Base-by-base conservation (phyloP, 2,113 vertebrate genomes). In the Chunga burmeisteri region DNA sequence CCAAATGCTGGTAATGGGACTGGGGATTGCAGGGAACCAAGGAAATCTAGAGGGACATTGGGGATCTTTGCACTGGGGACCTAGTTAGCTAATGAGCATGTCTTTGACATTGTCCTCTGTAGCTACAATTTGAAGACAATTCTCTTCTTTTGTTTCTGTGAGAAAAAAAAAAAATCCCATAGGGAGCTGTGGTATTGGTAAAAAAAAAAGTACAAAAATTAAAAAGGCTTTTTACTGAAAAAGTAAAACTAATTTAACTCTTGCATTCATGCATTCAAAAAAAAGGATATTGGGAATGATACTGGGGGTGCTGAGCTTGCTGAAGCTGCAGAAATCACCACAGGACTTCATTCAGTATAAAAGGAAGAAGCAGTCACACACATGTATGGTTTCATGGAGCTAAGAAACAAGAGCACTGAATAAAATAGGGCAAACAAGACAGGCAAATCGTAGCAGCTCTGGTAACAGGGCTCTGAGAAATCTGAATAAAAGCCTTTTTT, bases 81-180 rank as follows among this genome's bases (percentile, higher is more conserved):
- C 46, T 67, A 63, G 44, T 86, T 88, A 95, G 36, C 52, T 92
- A 88, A 93, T 79, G 23, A 95, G 30, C 55, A 6, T 81, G 92
- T 78, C 72, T 90, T 88, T 88, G 32, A 44, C 80, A 93, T 93
- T 81, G 95, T 91, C 77, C 50, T 96, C 47, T 86, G 27, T 20
- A 88, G 65, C 55, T 90, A 75, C 50, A 95, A 85, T 82, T 73
- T 92, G 70, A 95, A 94, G 81, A 96, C 85, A 95, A 94, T 85
- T 72, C 8, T 80, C 50, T 68, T 94, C 81, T 86, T 88, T 92
- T 96, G 82, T 92, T 96, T 94, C 87, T 81, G 63, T 26, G n/a
- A 93, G 53, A 4, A 53, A 88, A 94, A 88, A 75, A 70, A 73
- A 30, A 23, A 7, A 56, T 25, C 56, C 86, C 59, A 44, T 36